These are phyloP conservation scores for Agrotis exclamationis DNA, from an alignment of 2,888 invertebrate genomes.

Conservation along the genomic window DNA sequence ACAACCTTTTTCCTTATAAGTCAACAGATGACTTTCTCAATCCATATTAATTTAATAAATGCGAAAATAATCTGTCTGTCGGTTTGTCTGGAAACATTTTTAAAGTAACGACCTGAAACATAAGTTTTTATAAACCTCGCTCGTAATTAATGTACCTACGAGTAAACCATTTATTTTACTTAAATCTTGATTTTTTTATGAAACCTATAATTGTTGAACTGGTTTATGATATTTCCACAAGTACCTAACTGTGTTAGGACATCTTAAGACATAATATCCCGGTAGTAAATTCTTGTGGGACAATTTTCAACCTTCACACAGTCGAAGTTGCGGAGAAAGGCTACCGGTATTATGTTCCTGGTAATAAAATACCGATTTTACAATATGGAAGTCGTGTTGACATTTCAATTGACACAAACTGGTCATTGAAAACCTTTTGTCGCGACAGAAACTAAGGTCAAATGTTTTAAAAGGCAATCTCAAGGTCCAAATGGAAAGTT, in stretches of 20 bases:
- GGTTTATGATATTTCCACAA: too few relatives aligned
- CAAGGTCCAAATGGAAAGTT: constrained; percentile 66
- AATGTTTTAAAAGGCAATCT: constrained; percentile 38
- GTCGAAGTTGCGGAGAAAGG: neutral
- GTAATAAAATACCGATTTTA: constrained; percentile 30
- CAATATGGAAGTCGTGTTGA: constrained; percentile 8
- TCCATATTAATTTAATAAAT: neutral
- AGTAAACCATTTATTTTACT: too few relatives aligned
- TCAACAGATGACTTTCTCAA: neutral
- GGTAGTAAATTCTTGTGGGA: neutral
- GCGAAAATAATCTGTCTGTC: too few relatives aligned
- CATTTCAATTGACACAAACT: constrained; percentile 34
- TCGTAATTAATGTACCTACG: too few relatives aligned
- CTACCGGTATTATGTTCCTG: neutral
- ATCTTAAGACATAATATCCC: too few relatives aligned
- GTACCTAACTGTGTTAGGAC: too few relatives aligned
- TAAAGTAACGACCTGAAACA: too few relatives aligned
- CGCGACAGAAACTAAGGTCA: constrained; percentile 42
- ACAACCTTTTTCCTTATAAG: neutral
- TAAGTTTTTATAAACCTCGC: too few relatives aligned
- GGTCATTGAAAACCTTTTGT: constrained; percentile 48
- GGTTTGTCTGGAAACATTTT: too few relatives aligned
- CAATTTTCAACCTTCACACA: neutral
- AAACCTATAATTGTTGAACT: too few relatives aligned
- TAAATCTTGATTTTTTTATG: too few relatives aligned